A percentile compares a stretch with the other conserved stretches of the same genome.
phyloP scores from a whole-genome alignment of 2,888 invertebrate species.

The Acanthosepion lycidas region DNA sequence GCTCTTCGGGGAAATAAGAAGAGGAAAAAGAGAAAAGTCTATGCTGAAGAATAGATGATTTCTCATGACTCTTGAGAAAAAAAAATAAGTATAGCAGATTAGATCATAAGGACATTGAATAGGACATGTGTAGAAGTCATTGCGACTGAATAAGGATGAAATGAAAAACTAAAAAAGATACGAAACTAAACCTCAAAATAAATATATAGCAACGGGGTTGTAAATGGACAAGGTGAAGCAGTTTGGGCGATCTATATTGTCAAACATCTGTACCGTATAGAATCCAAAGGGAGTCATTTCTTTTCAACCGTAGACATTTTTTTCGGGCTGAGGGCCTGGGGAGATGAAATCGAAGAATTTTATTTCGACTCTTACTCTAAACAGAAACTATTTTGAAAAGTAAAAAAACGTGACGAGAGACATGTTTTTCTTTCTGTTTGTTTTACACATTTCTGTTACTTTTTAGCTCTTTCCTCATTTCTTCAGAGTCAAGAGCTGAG shows the following conservation, averaged over 20 bases:
- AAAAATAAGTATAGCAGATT: neutral
- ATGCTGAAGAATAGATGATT: neutral
- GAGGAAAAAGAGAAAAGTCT: neutral
- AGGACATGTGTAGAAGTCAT: slow-evolving; percentile 21
- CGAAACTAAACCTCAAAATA: neutral
- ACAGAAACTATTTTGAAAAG: neutral
- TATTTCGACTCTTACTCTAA: neutral
- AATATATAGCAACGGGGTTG: neutral
- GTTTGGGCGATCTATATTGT: neutral
- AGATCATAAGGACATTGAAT: neutral
- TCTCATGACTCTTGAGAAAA: neutral
- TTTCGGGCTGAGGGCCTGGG: neutral
- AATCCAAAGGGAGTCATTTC: neutral
- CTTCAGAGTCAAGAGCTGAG: neutral
- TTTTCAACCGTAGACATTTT: neutral
- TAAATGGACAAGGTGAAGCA: neutral
- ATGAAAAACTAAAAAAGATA: neutral
- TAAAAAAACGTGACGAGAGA: neutral
- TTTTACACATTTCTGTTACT: neutral
- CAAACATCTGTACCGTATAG: neutral
- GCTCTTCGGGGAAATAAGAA: neutral
- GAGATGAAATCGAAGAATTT: neutral
- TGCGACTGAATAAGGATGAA: neutral
- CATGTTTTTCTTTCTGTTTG: neutral
- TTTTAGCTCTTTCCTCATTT: neutral